Conservation (phyloP, 1,140 invertebrate species). For the Tyrophagus putrescentiae region DNA sequence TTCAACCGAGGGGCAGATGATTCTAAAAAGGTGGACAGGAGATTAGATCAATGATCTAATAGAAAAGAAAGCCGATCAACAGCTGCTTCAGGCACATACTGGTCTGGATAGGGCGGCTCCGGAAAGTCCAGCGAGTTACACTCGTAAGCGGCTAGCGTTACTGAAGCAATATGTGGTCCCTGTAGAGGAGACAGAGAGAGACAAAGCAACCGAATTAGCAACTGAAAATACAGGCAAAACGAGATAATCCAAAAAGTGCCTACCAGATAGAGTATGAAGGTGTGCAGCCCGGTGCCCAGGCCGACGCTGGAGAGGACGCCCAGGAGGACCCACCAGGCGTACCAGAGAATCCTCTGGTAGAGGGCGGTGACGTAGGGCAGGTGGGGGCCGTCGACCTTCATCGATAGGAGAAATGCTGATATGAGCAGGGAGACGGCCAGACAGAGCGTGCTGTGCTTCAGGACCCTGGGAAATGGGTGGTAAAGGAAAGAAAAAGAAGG, state of each 20-base stretch:
- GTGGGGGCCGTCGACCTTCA: conserved; percentile 43
- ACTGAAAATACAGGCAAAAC: conserved; percentile 16
- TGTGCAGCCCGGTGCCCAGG: conserved; percentile 91
- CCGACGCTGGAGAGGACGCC: conserved; percentile 93
- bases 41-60: neutral
- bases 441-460: conserved; percentile 32
- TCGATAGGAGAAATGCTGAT: conserved; percentile 34
- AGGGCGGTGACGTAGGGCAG: conserved; percentile 34
- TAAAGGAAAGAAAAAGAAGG: conserved; percentile 21
- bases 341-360: conserved; percentile 45
- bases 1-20: conserved; percentile 47
- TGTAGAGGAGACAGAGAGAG: conserved; percentile 25
- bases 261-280: conserved; percentile 90
- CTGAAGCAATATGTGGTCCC: conserved; percentile 50
- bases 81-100: conserved; percentile 31
- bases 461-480: conserved; percentile 31
- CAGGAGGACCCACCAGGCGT: conserved; percentile 81
- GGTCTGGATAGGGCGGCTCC: conserved; percentile 48
- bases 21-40: conserved; percentile 33
- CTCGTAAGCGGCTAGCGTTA: conserved; percentile 96
- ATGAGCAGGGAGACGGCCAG: conserved; percentile 32
- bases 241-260: conserved; percentile 48
- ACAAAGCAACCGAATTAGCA: neutral
- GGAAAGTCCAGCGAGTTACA: conserved; percentile 88
- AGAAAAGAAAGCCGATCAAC: neutral